These are phyloP conservation scores for Amiota minor DNA, from an alignment of 2,888 invertebrate species.

Conservation along the genomic window DNA sequence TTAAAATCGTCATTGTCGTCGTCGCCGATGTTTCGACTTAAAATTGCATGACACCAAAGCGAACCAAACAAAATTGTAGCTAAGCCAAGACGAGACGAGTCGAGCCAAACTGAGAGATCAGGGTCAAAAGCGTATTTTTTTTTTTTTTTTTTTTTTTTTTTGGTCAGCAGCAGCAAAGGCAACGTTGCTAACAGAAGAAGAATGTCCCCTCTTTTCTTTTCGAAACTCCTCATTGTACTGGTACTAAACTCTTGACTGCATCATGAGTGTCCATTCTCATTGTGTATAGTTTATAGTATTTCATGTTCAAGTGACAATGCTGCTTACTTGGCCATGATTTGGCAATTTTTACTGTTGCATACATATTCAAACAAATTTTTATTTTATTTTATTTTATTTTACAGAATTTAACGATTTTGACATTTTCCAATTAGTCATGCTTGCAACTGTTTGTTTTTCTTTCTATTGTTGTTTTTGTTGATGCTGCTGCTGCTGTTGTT, in stretches of 20 bases:
- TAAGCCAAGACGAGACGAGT: not conserved
- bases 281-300: too few relatives aligned
- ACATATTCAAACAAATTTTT: constrained; percentile 4
- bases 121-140: constrained; percentile 1
- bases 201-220: not conserved
- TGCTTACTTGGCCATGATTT: not conserved
- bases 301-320: not conserved
- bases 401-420: not conserved
- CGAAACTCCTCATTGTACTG: not conserved
- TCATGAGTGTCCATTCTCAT: too few relatives aligned
- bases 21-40: not conserved
- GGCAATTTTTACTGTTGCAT: not conserved
- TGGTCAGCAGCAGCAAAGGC: not conserved
- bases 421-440: constrained; percentile 18
- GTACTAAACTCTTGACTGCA: too few relatives aligned
- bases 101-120: not conserved
- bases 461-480: too few relatives aligned
- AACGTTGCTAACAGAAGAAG: not conserved
- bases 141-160: too few relatives aligned
- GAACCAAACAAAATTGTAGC: not conserved
- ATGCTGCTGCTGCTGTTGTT: too few relatives aligned
- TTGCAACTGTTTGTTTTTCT: too few relatives aligned
- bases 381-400: not conserved
- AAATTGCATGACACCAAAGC: not conserved
- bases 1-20: not conserved